A percentile compares a stretch with the other conserved stretches of the same genome.
These are phyloP conservation scores for Axinella damicornis DNA, from an alignment of 37 sponge, comb jelly and placozoan species.

Conservation along the genomic window DNA sequence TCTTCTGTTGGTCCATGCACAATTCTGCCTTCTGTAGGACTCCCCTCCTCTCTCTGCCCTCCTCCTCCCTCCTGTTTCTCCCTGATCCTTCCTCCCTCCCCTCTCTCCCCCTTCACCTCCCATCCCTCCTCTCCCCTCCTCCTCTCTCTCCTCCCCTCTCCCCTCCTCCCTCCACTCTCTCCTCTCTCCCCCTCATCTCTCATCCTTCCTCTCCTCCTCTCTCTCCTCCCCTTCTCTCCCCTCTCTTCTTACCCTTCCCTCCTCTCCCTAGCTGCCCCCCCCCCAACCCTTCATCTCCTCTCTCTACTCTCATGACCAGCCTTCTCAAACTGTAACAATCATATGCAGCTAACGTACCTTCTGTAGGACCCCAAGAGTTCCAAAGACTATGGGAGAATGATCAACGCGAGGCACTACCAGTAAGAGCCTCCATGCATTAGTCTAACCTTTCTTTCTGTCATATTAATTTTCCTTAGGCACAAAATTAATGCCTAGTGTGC, in stretches of 20 bases:
- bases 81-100: too few relatives aligned
- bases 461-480: too few relatives aligned
- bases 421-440: background rate
- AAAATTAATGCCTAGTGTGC: too few relatives aligned
- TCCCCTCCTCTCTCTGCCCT: too few relatives aligned
- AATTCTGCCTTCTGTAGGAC: background rate
- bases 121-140: background rate
- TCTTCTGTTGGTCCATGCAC: background rate
- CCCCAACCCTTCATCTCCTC: background rate
- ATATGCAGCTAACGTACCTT: background rate
- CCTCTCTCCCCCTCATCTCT: background rate
- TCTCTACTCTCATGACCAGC: background rate
- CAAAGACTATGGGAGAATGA: conserved; percentile 65
- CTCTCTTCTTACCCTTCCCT: background rate
- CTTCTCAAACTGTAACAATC: background rate
- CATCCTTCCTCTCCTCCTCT: background rate
- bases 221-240: background rate
- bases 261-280: background rate
- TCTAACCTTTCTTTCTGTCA: too few relatives aligned
- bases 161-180: too few relatives aligned
- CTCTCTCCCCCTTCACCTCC: too few relatives aligned
- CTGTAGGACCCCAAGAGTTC: conserved; percentile 50
- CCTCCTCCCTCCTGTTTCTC: too few relatives aligned
- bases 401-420: conserved; percentile 64
- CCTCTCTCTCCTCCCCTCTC: too few relatives aligned